Evolutionary conservation across 2,888 invertebrate genomes (phyloP), one percentile per base, ranked within the genome.

Genomic region (Craniophora ligustri): DNA sequence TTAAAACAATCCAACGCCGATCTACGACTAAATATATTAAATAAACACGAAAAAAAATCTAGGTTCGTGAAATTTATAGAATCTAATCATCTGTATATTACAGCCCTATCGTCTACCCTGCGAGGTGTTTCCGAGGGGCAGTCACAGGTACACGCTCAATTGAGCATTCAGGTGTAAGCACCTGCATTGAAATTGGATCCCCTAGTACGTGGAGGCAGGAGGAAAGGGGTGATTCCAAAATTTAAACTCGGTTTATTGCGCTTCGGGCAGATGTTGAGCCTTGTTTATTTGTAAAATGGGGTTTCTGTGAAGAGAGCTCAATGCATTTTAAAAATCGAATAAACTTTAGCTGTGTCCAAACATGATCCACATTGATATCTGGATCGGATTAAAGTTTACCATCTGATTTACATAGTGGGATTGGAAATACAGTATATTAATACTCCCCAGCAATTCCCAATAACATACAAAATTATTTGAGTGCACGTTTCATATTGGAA

Each of bases 161-260:
- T 61, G 51, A 35, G 48, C 35, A n/a, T n/a, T 8, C 34, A 30
- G 47, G 41, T 34, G 53, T 57, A 55, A 48, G 49, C 63, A 67
- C 67, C 63, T 67, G 67, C 58, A 58, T 47, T 26, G 51, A 51
- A 67, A 67, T 67, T 67, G 63, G 59, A 64, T 31, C 36, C 59
- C 44, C 34, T 31, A 14, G 47, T 34, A 30, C 32, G 39, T 23
- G 31, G 30, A 56, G 56, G 64, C 32, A 15, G 14, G 34, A 44
- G 32, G 32, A 26, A 7, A 45, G 35, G 32, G 36, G 30, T 10
- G 49, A 49, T 65, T 59, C 34, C 45, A 46, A 64, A 59, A 53
- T 64, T 59, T 48, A 59, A 65, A 35, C 59, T 35, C 32, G 48
- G 53, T 48, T 65, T 41, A 23, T 19, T 38, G 7, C 15, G 45